Percentiles rank a stretch among this genome's conserved stretches.
Conservation (phyloP, 2,797 vertebrate species). For the Hozukius guyotensis region DNA sequence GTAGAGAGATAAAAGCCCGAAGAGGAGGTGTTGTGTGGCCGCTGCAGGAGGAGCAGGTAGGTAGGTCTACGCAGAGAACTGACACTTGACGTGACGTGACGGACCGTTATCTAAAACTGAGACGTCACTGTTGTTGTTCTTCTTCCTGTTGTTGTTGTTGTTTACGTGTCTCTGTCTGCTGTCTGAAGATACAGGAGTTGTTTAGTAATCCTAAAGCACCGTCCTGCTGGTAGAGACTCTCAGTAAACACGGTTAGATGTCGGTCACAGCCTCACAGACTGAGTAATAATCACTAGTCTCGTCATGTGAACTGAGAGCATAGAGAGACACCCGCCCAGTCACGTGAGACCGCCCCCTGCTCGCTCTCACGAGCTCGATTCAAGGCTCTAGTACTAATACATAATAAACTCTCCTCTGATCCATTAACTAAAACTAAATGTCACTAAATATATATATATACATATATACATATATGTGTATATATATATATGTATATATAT, state of each 20-base stretch:
- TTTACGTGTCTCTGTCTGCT: neutral
- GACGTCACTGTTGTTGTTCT: neutral
- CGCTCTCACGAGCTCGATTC: neutral
- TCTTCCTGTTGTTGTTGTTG: neutral
- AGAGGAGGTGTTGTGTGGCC: neutral
- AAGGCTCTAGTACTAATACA: neutral
- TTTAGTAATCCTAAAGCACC: neutral
- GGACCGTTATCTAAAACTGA: neutral
- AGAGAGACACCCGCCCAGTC: slow-evolving; percentile 56
- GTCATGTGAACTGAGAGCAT: slow-evolving; percentile 75
- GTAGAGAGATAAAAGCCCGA: neutral
- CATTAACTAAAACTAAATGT: neutral
- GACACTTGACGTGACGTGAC: slow-evolving; percentile 49
- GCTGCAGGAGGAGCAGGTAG: slow-evolving; percentile 33
- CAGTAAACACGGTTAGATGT: neutral
- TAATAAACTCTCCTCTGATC: neutral
- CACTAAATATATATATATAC: neutral
- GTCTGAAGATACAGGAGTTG: neutral
- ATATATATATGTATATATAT: too few relatives aligned
- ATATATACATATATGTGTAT: too few relatives aligned
- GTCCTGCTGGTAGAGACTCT: neutral
- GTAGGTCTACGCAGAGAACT: slow-evolving; percentile 13
- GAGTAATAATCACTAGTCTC: slow-evolving; percentile 15
- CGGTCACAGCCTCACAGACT: neutral
- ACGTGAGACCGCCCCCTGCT: slow-evolving; percentile 66